Base-by-base conservation (phyloP, 2,888 invertebrate genomes). In the Eilema depressum region DNA sequence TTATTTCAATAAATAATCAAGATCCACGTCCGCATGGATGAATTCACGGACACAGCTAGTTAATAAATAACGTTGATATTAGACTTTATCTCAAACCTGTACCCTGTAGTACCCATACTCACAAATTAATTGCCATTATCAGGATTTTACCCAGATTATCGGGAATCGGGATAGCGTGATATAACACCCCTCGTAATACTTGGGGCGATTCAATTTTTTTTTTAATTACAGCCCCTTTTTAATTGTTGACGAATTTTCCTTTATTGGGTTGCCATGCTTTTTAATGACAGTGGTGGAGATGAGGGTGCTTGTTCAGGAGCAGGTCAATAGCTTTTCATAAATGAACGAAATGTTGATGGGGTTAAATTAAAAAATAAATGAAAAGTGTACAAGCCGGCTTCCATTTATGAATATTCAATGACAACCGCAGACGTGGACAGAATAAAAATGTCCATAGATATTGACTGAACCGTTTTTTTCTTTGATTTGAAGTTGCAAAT, bases 51-150 rank as follows among this genome's bases (percentile, higher is more conserved):
- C 3, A 37, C 33, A 37, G 12, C 33, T 37, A 37, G 33, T 37
- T 12, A 37, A 12, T 37, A 12, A 37, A 37, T 56, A 23, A 56
- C 0, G 1, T 56, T 56, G 2, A 57, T 25, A 25, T 17, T 41
- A 11, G 37, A 37, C 12, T 37, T 37, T 41, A 56, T 56, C 23
- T 56, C 56, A 23, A 56, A 56, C 23, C n/a, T 23, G 23, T 63
- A 10, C 47, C 3, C 20, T 47, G 7, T 83, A 77, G 74, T 77
- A 73, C 75, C 75, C 75, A 65, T 71, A 66, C 68, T 64, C 79
- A 72, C 68, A 77, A 80, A 14, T 85, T 82, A 83, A 83, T 83
- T 79, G 81, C 82, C 85, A 83, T 81, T 85, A 82, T 77, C 79
- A 74, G 71, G 77, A 70, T 75, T 74, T 78, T 69, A 66, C 73